These are phyloP conservation scores for Phenganax stokvisi DNA, from an alignment of 92 coral and sea anemone species.

Conservation along the genomic window DNA sequence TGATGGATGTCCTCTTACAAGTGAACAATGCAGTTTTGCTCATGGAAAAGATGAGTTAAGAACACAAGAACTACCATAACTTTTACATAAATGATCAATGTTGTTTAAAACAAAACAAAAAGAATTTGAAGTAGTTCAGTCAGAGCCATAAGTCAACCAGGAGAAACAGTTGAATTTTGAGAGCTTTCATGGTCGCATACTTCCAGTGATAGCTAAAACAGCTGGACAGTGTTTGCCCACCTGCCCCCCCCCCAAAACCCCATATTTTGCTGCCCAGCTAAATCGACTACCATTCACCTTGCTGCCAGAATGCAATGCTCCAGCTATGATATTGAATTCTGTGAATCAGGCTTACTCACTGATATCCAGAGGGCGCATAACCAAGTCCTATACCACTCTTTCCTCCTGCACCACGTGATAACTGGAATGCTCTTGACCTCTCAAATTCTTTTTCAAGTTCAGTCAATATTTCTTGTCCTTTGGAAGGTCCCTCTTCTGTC, in stretches of 20 bases:
- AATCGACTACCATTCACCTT: too few species aligned
- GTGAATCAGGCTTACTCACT: background rate
- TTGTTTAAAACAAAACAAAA: background rate
- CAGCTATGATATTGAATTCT: background rate
- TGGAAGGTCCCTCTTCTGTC: slow-evolving; percentile 44
- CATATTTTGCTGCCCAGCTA: too few species aligned
- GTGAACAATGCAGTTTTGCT: slow-evolving; percentile 68
- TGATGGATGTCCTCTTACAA: slow-evolving; percentile 70
- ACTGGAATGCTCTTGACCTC: slow-evolving; percentile 91
- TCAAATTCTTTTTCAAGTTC: slow-evolving; percentile 90
- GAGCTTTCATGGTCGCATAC: too few species aligned
- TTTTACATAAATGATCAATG: background rate
- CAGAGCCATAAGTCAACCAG: too few species aligned
- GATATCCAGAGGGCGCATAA: slow-evolving; percentile 51
- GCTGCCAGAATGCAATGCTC: too few species aligned
- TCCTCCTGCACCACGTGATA: slow-evolving; percentile 98
- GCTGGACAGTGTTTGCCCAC: too few species aligned
- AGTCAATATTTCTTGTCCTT: slow-evolving; percentile 57
- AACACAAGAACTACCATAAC: background rate
- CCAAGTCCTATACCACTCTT: slow-evolving; percentile 99
- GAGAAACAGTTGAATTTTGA: too few species aligned
- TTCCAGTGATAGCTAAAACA: too few species aligned
- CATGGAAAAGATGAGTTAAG: slow-evolving; percentile 40
- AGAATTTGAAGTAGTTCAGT: too few species aligned
- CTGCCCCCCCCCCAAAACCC: too few species aligned